These are phyloP conservation scores for Acropternis orthonyx DNA, from an alignment of 2,797 vertebrate species.

Conservation along the genomic window DNA sequence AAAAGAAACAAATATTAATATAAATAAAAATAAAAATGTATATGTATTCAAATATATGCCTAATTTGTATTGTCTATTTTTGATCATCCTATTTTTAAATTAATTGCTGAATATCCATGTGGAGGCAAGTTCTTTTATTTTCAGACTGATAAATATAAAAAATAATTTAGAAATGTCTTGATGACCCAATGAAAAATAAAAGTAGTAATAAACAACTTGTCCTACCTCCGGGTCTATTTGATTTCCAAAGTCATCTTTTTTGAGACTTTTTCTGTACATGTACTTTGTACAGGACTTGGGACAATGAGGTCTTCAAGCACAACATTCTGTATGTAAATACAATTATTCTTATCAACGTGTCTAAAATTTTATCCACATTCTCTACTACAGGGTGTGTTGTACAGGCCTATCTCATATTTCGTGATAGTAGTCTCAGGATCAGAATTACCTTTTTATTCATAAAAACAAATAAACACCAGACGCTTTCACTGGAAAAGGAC, in stretches of 20 bases:
- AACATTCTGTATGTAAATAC: neutral
- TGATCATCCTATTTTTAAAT: neutral
- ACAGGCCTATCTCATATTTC: constrained; percentile 15
- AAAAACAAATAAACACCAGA: constrained; percentile 33
- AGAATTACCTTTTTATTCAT: constrained; percentile 40
- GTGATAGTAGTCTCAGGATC: constrained; percentile 2
- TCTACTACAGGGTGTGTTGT: neutral
- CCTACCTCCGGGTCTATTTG: neutral
- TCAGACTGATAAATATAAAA: neutral
- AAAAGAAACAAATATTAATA: neutral
- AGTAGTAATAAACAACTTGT: neutral
- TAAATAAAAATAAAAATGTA: neutral
- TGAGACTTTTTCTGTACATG: neutral
- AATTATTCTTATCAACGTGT: neutral
- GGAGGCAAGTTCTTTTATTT: neutral
- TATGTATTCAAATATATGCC: neutral
- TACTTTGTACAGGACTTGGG: neutral
- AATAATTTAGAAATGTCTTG: neutral
- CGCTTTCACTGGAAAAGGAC: neutral
- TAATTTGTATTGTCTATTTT: neutral
- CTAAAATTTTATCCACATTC: neutral
- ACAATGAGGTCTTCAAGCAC: neutral
- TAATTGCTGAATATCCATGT: neutral
- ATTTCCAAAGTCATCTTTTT: neutral
- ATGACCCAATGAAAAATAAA: neutral